Evolutionary conservation across 2,888 invertebrate genomes (phyloP).

Genomic region (Cheiracanthium punctorium): DNA sequence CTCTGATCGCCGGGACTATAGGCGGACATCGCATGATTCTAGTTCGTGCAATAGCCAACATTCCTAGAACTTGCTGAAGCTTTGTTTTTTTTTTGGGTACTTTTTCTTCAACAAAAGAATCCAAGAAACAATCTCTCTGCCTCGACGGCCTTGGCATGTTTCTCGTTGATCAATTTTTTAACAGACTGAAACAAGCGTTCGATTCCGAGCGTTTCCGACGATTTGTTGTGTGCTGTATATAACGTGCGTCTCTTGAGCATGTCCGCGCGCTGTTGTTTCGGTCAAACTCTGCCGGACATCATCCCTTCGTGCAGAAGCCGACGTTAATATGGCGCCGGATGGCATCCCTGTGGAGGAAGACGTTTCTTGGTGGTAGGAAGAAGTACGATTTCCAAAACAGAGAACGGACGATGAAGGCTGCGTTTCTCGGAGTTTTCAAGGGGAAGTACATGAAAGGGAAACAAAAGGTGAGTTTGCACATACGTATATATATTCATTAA

Average conservation of each 20-base stretch:
- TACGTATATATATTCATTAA: no score
- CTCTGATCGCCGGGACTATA: neutral
- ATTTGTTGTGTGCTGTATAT: no score
- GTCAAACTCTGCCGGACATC: no score
- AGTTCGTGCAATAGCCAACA: neutral
- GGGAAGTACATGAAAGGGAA: slow-evolving; percentile 40
- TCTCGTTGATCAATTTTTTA: neutral
- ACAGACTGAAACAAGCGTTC: neutral
- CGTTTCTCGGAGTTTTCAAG: slow-evolving; percentile 63
- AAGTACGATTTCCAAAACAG: neutral
- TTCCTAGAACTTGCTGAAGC: no score
- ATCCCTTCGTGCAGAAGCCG: no score
- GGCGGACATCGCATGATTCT: neutral
- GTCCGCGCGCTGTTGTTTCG: neutral
- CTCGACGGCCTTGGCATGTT: slow-evolving; percentile 50
- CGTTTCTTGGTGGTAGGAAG: neutral
- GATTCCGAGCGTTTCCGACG: neutral
- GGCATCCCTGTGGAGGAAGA: neutral
- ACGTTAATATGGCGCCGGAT: neutral
- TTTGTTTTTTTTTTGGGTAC: no score
- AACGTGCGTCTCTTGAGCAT: neutral
- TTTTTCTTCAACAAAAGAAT: neutral
- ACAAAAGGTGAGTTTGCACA: slow-evolving; percentile 57
- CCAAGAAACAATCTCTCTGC: neutral
- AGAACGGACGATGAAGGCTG: slow-evolving; percentile 48